Evolutionary conservation across 2,888 invertebrate species (phyloP), one percentile per base, ranked within the genome.

Genomic region (Lasius fuliginosus): DNA sequence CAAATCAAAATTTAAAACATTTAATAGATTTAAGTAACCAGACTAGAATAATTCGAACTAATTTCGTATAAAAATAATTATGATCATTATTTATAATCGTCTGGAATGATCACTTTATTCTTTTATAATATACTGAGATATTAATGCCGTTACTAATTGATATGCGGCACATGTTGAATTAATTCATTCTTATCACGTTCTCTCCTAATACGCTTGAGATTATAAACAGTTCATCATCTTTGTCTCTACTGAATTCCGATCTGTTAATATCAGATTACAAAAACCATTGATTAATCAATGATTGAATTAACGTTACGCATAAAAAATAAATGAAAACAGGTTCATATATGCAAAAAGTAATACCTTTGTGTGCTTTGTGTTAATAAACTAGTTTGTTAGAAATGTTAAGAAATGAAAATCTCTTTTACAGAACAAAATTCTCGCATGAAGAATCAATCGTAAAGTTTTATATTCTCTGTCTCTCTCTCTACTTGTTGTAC

Each of bases 171-270:
- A n/a, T 60, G 42, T 1, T 30, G 33, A n/a, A 4, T 46, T 30
- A 1, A 23, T 74, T 62, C 46, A 46, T 15, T 62, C 40, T 42
- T 62, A 46, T 62, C 62, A 74, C 33, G 74, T 74, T 46, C 30
- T 62, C 15, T 15, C 18, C 30, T 74, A 62, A 74, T 60, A 30
- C 15, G 15, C 15, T n/a, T 15, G 30, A 60, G 60, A 74, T 42
- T 42, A 42, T 74, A 60, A 74, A 73, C 8, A 12, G 42, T 42
- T 74, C 30, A 60, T 74, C 30, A 42, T 5, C 27, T 46, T 60
- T 30, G 60, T 74, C 18, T 15, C 30, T 40, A 42, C 0, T 4
- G n/a, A 74, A n/a, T 60, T 73, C 58, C 40, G 42, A 60, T 42
- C 2, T 40, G 30, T 40, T 60, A 60, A 42, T 42, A 40, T 60